Evolutionary conservation across 2,888 invertebrate species (phyloP).

Genomic region (Heteropelma amictum): DNA sequence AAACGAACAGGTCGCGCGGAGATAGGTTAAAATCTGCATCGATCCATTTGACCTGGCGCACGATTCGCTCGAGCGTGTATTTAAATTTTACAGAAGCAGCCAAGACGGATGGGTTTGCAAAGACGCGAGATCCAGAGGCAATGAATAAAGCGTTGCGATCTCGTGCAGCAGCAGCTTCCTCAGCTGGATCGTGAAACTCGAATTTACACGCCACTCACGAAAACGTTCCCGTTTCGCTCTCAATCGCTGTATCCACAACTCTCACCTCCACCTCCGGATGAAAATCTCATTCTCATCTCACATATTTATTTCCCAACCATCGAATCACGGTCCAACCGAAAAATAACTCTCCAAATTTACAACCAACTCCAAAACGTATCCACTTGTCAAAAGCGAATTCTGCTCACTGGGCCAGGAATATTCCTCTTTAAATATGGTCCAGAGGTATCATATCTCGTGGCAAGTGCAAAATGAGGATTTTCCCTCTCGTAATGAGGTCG

Average conservation of each 20-base stretch:
- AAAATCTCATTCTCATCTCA: neutral
- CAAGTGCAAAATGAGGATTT: neutral
- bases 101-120: constrained; percentile 17
- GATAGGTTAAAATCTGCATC: constrained; percentile 69
- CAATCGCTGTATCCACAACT: constrained; percentile 1
- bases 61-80: constrained; percentile 26
- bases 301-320: constrained; percentile 24
- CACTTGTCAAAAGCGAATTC: neutral
- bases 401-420: neutral
- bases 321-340: neutral
- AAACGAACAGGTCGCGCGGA: constrained; percentile 35
- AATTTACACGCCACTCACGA: constrained; percentile 7
- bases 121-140: constrained; percentile 10
- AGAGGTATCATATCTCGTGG: neutral
- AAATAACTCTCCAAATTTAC: neutral
- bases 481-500: neutral
- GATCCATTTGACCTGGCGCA: constrained; percentile 74
- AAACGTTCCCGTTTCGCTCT: neutral
- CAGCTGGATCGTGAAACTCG: constrained; percentile 44
- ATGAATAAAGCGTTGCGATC: constrained; percentile 40
- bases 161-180: constrained; percentile 55
- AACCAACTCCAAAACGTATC: neutral
- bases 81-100: constrained; percentile 19
- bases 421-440: neutral
- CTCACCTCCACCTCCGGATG: neutral